phyloP scores from a whole-genome alignment of 1,140 invertebrate species.

The Calliopsis andreniformis region DNA sequence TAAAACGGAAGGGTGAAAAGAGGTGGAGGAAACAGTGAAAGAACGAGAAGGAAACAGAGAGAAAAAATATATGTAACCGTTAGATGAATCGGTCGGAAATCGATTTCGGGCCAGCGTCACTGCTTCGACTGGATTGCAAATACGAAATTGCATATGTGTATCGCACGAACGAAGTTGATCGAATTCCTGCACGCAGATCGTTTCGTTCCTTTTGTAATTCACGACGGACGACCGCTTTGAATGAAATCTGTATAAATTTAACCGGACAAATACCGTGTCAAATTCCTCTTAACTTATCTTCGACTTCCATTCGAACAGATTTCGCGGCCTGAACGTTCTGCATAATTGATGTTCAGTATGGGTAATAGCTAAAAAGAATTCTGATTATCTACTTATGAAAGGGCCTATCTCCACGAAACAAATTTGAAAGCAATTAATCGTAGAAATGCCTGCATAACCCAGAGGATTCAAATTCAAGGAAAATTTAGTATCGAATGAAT shows the following conservation, averaged over 20 bases:
- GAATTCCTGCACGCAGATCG: constrained; percentile 26
- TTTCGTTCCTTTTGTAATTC: constrained; percentile 43
- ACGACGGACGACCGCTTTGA: constrained; percentile 14
- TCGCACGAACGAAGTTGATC: constrained; percentile 45
- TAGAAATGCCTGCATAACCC: constrained; percentile 51
- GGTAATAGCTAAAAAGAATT: too few relatives aligned
- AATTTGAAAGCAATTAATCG: constrained; percentile 45
- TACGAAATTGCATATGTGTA: constrained; percentile 47
- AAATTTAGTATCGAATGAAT: constrained; percentile 58
- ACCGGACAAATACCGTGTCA: background rate
- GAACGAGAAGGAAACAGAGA: background rate
- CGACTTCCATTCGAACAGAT: too few relatives aligned
- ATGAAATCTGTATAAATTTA: constrained; percentile 41
- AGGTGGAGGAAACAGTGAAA: constrained; percentile 7
- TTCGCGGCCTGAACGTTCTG: background rate
- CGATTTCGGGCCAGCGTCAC: constrained; percentile 57
- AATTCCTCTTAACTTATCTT: constrained; percentile 2
- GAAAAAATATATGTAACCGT: constrained; percentile 55
- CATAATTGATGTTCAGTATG: background rate
- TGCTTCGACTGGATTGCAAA: constrained; percentile 40
- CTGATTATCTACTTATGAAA: too few relatives aligned
- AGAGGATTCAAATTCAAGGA: constrained; percentile 56
- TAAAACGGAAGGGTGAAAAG: constrained; percentile 57
- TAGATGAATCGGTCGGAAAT: constrained; percentile 61
- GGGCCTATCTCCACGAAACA: constrained; percentile 20